These are phyloP conservation scores for Trichopoda pennipes DNA, from an alignment of 2,888 invertebrate species.

Conservation along the genomic window DNA sequence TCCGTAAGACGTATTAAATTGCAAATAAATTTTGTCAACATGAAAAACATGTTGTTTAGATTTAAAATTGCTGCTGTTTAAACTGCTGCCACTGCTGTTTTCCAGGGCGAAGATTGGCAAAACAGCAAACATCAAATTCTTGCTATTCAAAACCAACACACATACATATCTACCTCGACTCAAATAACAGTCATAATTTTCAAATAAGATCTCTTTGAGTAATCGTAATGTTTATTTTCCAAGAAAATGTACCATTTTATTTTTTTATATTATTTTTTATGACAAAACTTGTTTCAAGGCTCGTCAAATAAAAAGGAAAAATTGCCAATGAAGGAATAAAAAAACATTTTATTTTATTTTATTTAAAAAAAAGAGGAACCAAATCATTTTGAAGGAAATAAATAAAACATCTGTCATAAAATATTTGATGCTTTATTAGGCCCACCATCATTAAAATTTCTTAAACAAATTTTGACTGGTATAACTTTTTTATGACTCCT, in stretches of 20 bases:
- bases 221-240: constrained; percentile 25
- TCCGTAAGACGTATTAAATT: constrained; percentile 10
- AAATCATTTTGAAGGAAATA: neutral
- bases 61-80: neutral
- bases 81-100: constrained; percentile 9
- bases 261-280: neutral
- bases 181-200: constrained; percentile 25
- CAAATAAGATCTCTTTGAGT: constrained; percentile 18
- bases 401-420: constrained; percentile 14
- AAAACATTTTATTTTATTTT: too few species aligned
- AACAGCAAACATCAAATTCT: neutral
- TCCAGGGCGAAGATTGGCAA: neutral
- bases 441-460: constrained; percentile 24
- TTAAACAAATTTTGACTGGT: constrained; percentile 32
- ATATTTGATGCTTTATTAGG: constrained; percentile 21
- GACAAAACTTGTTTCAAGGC: too few species aligned
- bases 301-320: too few species aligned
- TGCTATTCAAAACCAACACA: neutral
- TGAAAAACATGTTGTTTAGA: constrained; percentile 32
- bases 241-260: neutral
- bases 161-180: neutral
- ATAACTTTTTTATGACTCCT: constrained; percentile 3
- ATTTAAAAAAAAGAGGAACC: neutral
- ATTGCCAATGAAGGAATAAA: too few species aligned
- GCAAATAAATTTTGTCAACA: constrained; percentile 16